Conservation (phyloP, 2,797 vertebrate species). For the Sebastes cheni region DNA sequence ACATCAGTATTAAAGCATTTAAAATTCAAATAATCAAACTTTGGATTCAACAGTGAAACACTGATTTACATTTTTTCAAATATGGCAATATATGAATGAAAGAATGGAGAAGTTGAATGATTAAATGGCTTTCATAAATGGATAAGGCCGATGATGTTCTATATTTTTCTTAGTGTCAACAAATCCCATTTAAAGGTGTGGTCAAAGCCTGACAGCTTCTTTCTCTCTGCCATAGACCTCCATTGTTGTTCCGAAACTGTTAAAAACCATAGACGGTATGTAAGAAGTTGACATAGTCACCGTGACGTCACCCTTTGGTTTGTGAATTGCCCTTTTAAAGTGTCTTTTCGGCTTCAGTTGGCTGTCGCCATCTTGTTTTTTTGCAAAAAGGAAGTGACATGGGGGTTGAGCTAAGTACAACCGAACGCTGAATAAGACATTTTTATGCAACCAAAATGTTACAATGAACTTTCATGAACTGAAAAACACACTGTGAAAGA, state of each 20-base stretch:
- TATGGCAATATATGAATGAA: not conserved
- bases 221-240: not conserved
- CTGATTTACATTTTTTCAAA: not conserved
- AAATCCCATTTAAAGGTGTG: not conserved
- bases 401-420: no score
- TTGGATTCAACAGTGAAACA: not conserved
- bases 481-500: no score
- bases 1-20: not conserved
- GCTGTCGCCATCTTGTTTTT: no score
- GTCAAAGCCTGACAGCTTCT: not conserved
- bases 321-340: no score
- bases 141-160: not conserved
- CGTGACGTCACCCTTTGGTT: no score
- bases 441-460: no score
- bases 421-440: no score
- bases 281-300: no score
- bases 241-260: not conserved
- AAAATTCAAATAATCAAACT: not conserved
- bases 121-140: not conserved
- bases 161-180: not conserved
- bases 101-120: not conserved
- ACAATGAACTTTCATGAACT: no score
- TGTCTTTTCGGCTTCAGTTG: no score
- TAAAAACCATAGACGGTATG: no score
- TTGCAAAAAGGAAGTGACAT: no score